Base-by-base conservation (phyloP, 2,113 vertebrate genomes). In the Pogona vitticeps region DNA sequence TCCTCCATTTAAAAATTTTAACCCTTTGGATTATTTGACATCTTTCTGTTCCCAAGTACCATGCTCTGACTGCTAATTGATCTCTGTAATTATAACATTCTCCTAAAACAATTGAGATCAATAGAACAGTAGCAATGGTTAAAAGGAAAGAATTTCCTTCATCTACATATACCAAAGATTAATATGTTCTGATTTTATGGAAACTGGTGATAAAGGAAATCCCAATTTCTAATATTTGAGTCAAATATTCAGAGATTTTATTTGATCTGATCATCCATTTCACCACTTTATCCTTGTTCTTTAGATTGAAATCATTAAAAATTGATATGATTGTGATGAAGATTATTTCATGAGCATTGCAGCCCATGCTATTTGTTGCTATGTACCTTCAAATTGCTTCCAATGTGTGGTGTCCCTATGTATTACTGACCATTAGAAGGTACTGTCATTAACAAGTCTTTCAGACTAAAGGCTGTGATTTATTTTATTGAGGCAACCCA, bases 31-130 rank as follows among this genome's bases (percentile, higher is more conserved):
- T 93, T 91, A 6, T 67, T 23, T 92, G 90, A 89, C 88, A 92
- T 84, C 76, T 71, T 86, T 46, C 84, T 95, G 84, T 91, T 93
- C 58, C 80, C 81, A 89, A 89, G 38, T 92, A 86, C 85, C 63
- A 82, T 76, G 46, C 91, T 87, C 84, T 91, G 91, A 88, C n/a
- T 95, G 61, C 86, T 94, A 94, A 95, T 96, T 95, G 93, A 92
- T 95, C 40, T 92, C 92, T 86, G 56, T 91, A 94, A 93, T 94
- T 95, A 86, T 85, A 82, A 68, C 71, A 92, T 90, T 88, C 91
- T 90, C 84, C 52, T 93, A 90, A 58, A 91, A 93, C 90, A 91
- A 92, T 91, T 70, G 81, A 92, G 86, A 93, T 91, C 79, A 89
- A 88, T 91, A 89, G 17, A 2, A 68, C 61, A 58, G 40, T 92